Conservation (phyloP, 2,888 invertebrate genomes). For the Melangyna quadrimaculata region DNA sequence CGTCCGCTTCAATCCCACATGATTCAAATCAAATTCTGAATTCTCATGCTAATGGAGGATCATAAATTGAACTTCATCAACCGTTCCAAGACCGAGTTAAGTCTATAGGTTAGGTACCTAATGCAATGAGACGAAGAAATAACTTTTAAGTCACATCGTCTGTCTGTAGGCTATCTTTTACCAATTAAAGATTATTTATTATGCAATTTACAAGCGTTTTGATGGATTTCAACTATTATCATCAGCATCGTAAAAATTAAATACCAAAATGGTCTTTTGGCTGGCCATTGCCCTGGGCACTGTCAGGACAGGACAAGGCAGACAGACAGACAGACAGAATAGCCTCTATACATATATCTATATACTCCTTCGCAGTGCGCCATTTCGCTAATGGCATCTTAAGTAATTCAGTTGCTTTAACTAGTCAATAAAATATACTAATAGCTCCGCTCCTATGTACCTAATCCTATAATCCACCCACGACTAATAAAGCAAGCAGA, state of each 20-base stretch:
- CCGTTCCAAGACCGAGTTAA: not conserved
- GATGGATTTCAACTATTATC: constrained; percentile 49
- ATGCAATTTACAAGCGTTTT: constrained; percentile 51
- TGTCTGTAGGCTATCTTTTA: constrained; percentile 1
- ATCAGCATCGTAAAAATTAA: constrained; percentile 49
- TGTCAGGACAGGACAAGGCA: not conserved
- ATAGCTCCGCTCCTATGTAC: constrained; percentile 54
- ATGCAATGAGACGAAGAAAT: not conserved
- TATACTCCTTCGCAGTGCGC: constrained; percentile 2
- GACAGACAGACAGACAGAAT: not conserved
- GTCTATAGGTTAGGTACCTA: no score
- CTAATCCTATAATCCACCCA: constrained; percentile 59
- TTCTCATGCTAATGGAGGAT: constrained; percentile 30
- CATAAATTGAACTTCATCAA: not conserved
- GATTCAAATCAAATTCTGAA: constrained; percentile 5
- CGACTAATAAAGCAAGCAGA: constrained; percentile 29
- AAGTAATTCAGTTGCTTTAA: constrained; percentile 61
- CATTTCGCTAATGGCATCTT: constrained; percentile 63
- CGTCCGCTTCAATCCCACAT: not conserved
- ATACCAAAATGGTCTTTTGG: constrained; percentile 5
- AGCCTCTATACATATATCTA: no score
- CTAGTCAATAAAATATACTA: constrained; percentile 46
- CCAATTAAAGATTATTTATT: constrained; percentile 40
- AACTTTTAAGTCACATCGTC: not conserved
- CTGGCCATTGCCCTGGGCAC: not conserved